These are phyloP conservation scores for Alces alces DNA, from an alignment of 2,113 vertebrate genomes.

Conservation along the genomic window DNA sequence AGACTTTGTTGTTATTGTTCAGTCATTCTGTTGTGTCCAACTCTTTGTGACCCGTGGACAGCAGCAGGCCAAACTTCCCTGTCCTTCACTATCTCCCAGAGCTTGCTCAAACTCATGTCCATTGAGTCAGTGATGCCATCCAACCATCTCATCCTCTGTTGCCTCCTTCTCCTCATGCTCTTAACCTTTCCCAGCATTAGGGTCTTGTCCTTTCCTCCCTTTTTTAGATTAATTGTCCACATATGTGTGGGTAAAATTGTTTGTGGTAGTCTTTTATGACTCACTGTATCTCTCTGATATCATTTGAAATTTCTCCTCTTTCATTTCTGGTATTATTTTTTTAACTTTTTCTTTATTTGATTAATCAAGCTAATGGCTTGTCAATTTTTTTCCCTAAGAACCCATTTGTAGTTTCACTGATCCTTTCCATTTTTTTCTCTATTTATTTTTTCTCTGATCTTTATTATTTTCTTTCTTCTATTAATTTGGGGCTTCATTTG, in stretches of 20 bases:
- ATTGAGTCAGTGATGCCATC: not conserved
- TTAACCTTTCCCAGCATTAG: not conserved
- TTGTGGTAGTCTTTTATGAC: not conserved
- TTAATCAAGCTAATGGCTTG: not conserved
- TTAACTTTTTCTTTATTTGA: not conserved
- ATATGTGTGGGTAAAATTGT: not conserved
- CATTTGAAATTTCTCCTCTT: not conserved
- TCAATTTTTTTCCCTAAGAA: not conserved
- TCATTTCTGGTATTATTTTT: not conserved
- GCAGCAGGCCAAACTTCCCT: not conserved
- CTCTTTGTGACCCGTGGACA: not conserved
- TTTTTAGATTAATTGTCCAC: not conserved
- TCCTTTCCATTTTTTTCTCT: not conserved
- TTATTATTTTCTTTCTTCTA: not conserved
- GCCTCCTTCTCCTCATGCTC: not conserved
- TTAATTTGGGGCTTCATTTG: not conserved
- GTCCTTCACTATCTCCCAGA: not conserved
- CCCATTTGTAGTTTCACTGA: not conserved
- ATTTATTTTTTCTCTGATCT: not conserved
- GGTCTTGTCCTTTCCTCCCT: not conserved
- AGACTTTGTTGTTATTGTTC: not conserved
- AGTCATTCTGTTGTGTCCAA: not conserved
- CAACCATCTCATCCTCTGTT: not conserved
- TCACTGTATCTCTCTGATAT: not conserved
- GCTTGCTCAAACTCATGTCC: not conserved